Percentiles rank a stretch among this genome's conserved stretches.
Evolutionary conservation across 23 tunicate species (phyloP).

Genomic region (Phallusia fumigata): DNA sequence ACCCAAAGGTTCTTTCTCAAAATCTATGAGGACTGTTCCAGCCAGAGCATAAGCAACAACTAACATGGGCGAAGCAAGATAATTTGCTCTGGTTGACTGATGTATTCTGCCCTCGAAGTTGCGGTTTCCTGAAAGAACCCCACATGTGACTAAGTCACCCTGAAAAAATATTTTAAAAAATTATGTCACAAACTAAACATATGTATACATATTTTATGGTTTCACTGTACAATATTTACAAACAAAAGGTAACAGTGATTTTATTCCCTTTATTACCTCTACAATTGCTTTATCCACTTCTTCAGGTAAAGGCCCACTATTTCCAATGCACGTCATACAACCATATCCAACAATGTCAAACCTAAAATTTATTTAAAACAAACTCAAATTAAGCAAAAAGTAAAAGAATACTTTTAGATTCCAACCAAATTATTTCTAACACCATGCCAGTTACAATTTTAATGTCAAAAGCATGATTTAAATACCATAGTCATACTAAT

Average conservation of each 20-base stretch:
- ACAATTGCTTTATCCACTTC: constrained; percentile 70
- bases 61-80: constrained; percentile 97
- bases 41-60: constrained; percentile 97
- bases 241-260: too few species aligned
- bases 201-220: too few species aligned
- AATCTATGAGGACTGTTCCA: constrained; percentile 87
- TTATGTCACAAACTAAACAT: too few species aligned
- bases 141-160: constrained; percentile 92
- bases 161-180: constrained; percentile 17
- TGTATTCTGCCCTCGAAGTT: constrained; percentile 98
- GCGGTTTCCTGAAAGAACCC: constrained; percentile 94
- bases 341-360: constrained; percentile 96
- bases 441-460: too few species aligned
- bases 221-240: too few species aligned
- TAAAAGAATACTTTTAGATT: too few species aligned
- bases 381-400: too few species aligned
- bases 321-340: constrained; percentile 99
- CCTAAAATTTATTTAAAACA: constrained; percentile 22
- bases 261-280: constrained; percentile 31
- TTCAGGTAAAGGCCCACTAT: constrained; percentile 96
- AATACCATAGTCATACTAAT: too few species aligned
- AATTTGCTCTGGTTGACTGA: constrained; percentile 92
- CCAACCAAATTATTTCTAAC: too few species aligned
- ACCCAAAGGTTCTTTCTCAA: constrained; percentile 92
- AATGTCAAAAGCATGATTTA: too few species aligned